Base-by-base conservation (phyloP, 1,140 invertebrate species). In the Drosophila serrata region DNA sequence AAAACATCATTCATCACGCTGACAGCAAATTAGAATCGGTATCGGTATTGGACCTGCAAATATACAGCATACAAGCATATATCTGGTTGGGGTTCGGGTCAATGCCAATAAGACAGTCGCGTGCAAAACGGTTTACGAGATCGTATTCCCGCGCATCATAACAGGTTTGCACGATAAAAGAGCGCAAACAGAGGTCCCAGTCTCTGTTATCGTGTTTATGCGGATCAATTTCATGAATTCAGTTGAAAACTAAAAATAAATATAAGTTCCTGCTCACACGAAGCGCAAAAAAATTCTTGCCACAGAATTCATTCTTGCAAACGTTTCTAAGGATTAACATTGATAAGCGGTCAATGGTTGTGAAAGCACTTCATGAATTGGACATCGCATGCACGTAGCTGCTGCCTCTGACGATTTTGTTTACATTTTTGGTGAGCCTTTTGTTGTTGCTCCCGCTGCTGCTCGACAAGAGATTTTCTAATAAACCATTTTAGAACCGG, bases 81-180 rank as follows among this genome's bases (percentile, higher is more conserved):
- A 53, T 46, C 39, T 69, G 45, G 42, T 43, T 58, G 49, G 39
- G 33, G 57, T 61, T 49, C 65, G 58, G 73, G 80, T 79, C 82
- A 82, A 87, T 86, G 82, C 85, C 82, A 87, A 87, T 87, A 84
- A 74, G 84, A 87, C 87, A 87, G 80, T 80, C 84, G 84, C 82
- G 84, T 88, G 82, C 82, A 74, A 74, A 80, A 82, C 65, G 61
- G 57, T 72, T 75, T 62, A 67, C 85, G 64, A 49, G 75, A 78
- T 62, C 57, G 75, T 65, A 86, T 82, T 75, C 61, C 60, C 77
- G 59, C 45, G 42, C 67, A 75, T 75, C 74, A 43, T 88, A 88
- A 88, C 84, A 88, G 76, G 84, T 80, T 87, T 81, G 73, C 58
- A 78, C 76, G 85, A 85, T 85, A 85, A 55, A 55, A 55, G 51